Evolutionary conservation across 2,113 vertebrate species (phyloP).

Genomic region (Himantopus leucocephalus): DNA sequence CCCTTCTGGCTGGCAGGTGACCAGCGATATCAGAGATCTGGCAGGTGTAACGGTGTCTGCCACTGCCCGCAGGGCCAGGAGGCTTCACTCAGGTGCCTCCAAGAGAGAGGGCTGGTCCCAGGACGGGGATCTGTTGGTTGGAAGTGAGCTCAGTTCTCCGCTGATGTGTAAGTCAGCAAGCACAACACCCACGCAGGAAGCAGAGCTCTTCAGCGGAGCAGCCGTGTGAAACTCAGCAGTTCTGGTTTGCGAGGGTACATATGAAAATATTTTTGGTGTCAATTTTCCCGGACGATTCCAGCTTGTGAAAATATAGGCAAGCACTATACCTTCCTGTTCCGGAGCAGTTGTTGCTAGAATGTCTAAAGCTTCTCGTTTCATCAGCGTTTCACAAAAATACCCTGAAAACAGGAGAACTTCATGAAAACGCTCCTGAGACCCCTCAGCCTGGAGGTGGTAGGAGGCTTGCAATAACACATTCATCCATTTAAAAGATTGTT

Average conservation of each 20-base stretch:
- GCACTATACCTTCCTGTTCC: neutral
- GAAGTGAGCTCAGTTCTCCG: neutral
- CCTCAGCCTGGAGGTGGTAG: neutral
- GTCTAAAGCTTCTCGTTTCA: neutral
- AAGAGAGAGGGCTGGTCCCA: neutral
- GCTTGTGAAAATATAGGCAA: constrained; percentile 38
- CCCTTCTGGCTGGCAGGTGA: neutral
- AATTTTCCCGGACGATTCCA: neutral
- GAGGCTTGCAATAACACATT: constrained; percentile 41
- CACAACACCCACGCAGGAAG: neutral
- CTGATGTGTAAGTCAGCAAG: neutral
- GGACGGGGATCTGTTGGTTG: neutral
- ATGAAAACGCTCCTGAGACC: neutral
- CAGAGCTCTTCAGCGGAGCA: neutral
- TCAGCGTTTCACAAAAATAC: neutral
- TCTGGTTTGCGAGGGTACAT: constrained; percentile 12
- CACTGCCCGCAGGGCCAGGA: rapidly evolving
- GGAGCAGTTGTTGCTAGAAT: neutral
- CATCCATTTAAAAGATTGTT: constrained; percentile 9
- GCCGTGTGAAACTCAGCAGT: constrained; percentile 43
- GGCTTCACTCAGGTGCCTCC: neutral
- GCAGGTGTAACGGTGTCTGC: neutral
- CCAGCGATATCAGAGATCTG: neutral
- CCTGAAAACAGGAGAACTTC: neutral
- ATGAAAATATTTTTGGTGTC: constrained; percentile 58